Conservation (phyloP, 2,888 invertebrate genomes). For the Gryllus longicercus region DNA sequence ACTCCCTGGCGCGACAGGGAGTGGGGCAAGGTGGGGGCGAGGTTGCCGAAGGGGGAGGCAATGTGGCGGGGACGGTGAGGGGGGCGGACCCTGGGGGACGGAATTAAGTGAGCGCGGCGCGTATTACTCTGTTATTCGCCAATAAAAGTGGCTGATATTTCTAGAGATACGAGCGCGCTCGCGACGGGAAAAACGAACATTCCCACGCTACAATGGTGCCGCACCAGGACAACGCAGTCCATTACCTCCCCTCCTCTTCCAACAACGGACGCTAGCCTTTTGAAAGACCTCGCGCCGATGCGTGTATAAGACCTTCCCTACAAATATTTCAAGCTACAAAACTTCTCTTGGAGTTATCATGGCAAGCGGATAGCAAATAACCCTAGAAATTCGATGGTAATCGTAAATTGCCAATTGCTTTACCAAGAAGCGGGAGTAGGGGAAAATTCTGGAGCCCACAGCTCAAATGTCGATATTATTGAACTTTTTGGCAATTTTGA, state of each 20-base stretch:
- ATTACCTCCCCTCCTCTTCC: not conserved
- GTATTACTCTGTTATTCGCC: conserved; percentile 43
- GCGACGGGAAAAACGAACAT: not conserved
- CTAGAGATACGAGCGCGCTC: conserved; percentile 29
- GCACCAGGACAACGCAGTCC: not conserved
- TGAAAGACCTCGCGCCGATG: too few relatives aligned
- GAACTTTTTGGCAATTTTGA: too few relatives aligned
- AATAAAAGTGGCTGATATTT: conserved; percentile 42
- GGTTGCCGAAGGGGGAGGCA: not conserved
- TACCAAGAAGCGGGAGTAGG: too few relatives aligned
- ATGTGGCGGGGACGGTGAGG: not conserved
- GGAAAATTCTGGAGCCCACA: too few relatives aligned
- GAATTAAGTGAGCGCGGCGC: conserved; percentile 34
- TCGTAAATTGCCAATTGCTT: too few relatives aligned
- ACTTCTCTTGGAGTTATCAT: too few relatives aligned
- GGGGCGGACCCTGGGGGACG: not conserved
- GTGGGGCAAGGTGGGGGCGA: not conserved
- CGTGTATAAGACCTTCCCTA: too few relatives aligned
- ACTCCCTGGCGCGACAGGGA: not conserved
- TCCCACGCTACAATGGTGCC: not conserved
- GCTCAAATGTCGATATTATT: too few relatives aligned
- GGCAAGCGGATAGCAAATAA: too few relatives aligned
- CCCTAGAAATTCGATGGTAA: too few relatives aligned
- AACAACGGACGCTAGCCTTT: too few relatives aligned
- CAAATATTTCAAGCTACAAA: too few relatives aligned